These are phyloP conservation scores for Tetramorium alpestre DNA, from an alignment of 1,140 invertebrate species.

Conservation along the genomic window DNA sequence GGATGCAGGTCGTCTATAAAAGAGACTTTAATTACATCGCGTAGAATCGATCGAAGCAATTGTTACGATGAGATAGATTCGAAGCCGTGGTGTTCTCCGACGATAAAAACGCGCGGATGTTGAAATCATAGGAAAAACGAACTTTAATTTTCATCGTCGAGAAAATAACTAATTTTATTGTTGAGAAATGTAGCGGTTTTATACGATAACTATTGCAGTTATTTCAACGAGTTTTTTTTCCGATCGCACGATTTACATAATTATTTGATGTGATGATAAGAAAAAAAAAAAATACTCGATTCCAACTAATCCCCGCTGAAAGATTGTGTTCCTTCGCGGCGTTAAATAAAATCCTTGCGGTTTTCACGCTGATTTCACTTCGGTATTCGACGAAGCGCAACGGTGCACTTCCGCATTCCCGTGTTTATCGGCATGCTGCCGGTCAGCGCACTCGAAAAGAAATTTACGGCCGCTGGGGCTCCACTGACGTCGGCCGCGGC, in stretches of 20 bases:
- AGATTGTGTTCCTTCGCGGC: constrained; percentile 55
- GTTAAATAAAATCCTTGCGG: constrained; percentile 75
- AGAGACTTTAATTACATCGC: constrained; percentile 6
- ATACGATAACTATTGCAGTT: not conserved
- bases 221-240: not conserved
- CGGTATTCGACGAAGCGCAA: constrained; percentile 68
- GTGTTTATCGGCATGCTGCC: constrained; percentile 67
- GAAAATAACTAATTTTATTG: not conserved
- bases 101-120: not conserved
- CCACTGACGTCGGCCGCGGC: constrained; percentile 12
- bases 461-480: constrained; percentile 65
- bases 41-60: not conserved
- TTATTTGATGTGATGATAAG: not conserved
- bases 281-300: not conserved
- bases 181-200: not conserved
- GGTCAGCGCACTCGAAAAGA: constrained; percentile 70
- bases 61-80: not conserved
- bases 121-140: not conserved
- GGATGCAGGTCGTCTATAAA: constrained; percentile 11
- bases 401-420: constrained; percentile 70
- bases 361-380: constrained; percentile 75
- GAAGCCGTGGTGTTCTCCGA: too few relatives aligned
- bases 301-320: not conserved
- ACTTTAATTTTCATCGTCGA: not conserved
- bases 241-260: not conserved